Evolutionary conservation across 1,140 invertebrate species (phyloP), one percentile per base, ranked within the genome.

Genomic region (Drosophila dunni): DNA sequence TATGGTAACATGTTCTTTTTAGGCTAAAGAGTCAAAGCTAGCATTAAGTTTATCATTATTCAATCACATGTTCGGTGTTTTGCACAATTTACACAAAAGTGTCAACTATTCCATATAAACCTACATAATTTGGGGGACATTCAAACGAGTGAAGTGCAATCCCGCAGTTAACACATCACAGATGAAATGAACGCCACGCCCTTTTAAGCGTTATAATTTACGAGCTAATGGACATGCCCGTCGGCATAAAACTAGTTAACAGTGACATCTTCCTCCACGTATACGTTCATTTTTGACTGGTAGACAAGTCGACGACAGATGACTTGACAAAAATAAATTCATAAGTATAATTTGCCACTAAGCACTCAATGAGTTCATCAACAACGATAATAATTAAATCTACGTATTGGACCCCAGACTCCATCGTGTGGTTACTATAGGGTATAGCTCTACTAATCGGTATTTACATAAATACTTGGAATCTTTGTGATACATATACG

Each of bases 201-300:
- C 61, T 45, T 56, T 62, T 50, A 8, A 24, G 20, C 24, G 13
- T 11, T n/a, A 29, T 29, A 46, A 45, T 66, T 60, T 33, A 50
- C 33, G 34, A 62, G 64, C 51, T 75, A 73, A 66, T 66, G 67
- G 69, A 67, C 36, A 38, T 67, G 44, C 40, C 57, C 74, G 72
- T 66, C 42, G 48, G 34, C 50, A 60, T 34, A 42, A 71, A 75
- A 71, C 73, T 15, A 38, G 50, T 75, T 63, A 58, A 50, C 58
- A 51, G 20, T 34, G 11, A 42, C 34, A 40, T 40, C 20, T 20
- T 20, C 17, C 17, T 29, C 24, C 4, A 29, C 9, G 5, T 42
- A 0, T n/a, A 5, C 11, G 0, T 40, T 3, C 1, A 38, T 8
- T 11, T 11, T 10, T 11, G 24, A 50, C n/a, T 17, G 15, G 13